Conservation (phyloP, 2,888 invertebrate species). For the Clistopyga incitator region DNA sequence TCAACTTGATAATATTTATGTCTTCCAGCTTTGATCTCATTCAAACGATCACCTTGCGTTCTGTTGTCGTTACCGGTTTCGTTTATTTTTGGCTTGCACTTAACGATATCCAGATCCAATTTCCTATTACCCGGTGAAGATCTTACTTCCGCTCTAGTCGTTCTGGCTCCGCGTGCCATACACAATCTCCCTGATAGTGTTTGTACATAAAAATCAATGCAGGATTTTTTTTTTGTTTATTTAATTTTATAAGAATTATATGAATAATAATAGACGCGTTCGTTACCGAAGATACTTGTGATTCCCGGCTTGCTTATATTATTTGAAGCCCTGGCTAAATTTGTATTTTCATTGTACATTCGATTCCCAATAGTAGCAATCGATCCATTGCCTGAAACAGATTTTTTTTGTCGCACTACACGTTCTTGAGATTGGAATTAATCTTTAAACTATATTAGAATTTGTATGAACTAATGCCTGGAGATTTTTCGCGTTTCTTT, state of each 20-base stretch:
- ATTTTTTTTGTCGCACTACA: not conserved
- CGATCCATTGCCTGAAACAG: conserved; percentile 29
- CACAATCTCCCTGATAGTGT: conserved; percentile 59
- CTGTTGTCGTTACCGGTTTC: conserved; percentile 20
- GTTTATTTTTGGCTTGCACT: conserved; percentile 45
- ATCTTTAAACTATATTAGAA: too few relatives aligned
- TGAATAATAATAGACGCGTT: not conserved
- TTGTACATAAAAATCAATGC: not conserved
- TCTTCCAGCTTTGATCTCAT: conserved; percentile 82
- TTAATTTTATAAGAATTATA: not conserved
- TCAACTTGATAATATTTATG: conserved; percentile 57
- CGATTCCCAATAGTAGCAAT: conserved; percentile 16
- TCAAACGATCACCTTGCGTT: conserved; percentile 87
- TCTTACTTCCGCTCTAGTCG: conserved; percentile 23
- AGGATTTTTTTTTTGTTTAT: not conserved
- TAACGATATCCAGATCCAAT: conserved; percentile 7
- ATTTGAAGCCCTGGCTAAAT: conserved; percentile 18
- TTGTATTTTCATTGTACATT: conserved; percentile 24
- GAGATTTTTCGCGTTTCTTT: conserved; percentile 33
- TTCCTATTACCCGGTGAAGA: conserved; percentile 6
- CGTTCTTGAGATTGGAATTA: not conserved
- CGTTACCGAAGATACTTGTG: conserved; percentile 60
- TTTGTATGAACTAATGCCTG: conserved; percentile 32
- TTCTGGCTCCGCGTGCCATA: conserved; percentile 39
- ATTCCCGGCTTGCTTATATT: conserved; percentile 58